Evolutionary conservation across 2,888 invertebrate genomes (phyloP), one percentile per base, ranked within the genome.

Genomic region (Parnassius glacialis): DNA sequence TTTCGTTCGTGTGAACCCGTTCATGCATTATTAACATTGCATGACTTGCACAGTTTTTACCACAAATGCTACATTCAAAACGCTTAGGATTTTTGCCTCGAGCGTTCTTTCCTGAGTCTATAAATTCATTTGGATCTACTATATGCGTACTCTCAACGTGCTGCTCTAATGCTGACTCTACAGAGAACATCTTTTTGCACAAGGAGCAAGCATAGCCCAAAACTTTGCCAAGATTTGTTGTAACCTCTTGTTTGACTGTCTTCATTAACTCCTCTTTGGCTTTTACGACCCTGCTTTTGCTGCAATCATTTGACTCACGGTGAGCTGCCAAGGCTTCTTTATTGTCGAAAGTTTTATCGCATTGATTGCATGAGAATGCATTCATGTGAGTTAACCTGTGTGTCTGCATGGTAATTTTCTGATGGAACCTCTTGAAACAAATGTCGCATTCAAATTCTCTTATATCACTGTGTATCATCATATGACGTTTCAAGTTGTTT

Each of bases 11-110:
- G 66, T 92, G 92, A 0, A 92, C 92, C 43, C 92, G 66, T 66
- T 92, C 92, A 70, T 92, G 92, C 92, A 92, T 92, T 0, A 90
- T 67, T 12, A 92, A 67, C 92, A 92, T 91, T 0, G 92, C 92
- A 64, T 90, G 90, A 62, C 91, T 92, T 0, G 92, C 80, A 72
- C 92, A 92, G 0, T 83, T 82, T 62, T 92, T 92, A 0, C 86
- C 83, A 58, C 92, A 92, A n/a, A 80, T 79, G 1, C 71, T 72
- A 64, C 92, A 92, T 66, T 87, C 87, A 73, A 90, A 92, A 16
- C 90, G 72, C 61, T 87, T 91, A 0, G 71, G 62, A 54, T 70
- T 75, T 65, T 83, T 88, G 3, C 73, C 72, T 57, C 80, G 81
- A 11, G 73, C 58, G 63, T 74, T 80, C 41, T 84, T 85, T 57